A percentile compares a stretch with the other conserved stretches of the same genome.
phyloP scores from a whole-genome alignment of 2,797 vertebrate species.

The Smutsia gigantea region DNA sequence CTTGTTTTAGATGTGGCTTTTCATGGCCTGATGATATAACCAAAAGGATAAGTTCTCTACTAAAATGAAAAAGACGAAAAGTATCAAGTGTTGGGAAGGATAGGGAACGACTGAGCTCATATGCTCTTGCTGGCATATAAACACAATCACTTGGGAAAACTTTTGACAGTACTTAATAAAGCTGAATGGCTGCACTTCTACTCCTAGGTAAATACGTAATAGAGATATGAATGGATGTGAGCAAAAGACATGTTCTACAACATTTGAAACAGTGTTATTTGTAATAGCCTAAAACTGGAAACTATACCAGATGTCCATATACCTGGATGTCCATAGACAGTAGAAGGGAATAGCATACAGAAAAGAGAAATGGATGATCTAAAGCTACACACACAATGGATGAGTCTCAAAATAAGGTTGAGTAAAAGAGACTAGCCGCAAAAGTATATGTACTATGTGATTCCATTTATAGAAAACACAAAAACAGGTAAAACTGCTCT shows the following conservation, averaged over 20 bases:
- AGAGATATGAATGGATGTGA: not conserved
- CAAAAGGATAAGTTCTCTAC: not conserved
- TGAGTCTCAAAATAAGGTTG: not conserved
- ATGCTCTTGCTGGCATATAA: not conserved
- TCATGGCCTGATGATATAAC: not conserved
- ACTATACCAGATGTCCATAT: not conserved
- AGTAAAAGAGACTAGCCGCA: not conserved
- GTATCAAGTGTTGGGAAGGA: not conserved
- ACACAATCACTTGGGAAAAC: not conserved
- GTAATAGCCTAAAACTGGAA: not conserved
- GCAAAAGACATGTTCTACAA: not conserved
- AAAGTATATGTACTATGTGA: not conserved
- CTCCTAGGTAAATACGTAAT: not conserved
- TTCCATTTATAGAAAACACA: constrained; percentile 3
- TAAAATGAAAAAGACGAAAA: not conserved
- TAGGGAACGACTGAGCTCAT: not conserved
- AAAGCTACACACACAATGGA: not conserved
- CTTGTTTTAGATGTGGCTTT: not conserved
- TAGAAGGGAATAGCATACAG: not conserved
- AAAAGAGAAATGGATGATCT: not conserved
- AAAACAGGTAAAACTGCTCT: not conserved
- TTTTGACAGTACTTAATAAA: not conserved
- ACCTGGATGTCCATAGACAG: too few relatives aligned
- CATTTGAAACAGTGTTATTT: not conserved
- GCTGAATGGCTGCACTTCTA: not conserved